phyloP scores from a whole-genome alignment of 2,888 invertebrate genomes.

The Drosophila mayaguana region DNA sequence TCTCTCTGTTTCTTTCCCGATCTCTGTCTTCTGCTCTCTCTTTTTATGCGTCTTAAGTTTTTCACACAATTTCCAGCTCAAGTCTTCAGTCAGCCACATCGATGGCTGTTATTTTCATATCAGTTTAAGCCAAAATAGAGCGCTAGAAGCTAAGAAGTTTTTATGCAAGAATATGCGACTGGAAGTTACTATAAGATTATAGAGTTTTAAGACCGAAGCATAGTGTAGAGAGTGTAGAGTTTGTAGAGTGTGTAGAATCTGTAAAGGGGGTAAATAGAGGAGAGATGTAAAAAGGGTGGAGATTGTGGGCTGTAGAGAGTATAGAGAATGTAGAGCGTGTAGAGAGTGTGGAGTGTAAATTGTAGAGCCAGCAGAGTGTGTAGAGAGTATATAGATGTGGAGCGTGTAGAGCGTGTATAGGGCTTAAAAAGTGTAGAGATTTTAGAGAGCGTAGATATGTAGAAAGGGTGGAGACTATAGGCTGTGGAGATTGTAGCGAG shows the following conservation, averaged over 20 bases:
- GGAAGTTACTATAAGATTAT: not conserved
- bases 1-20: too few species aligned
- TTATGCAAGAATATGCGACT: not conserved
- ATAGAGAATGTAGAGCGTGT: not conserved
- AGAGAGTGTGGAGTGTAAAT: not conserved
- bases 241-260: too few species aligned
- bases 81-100: constrained; percentile 5
- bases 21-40: not conserved
- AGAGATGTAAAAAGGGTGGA: not conserved
- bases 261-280: too few species aligned
- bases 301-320: not conserved
- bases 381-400: too few species aligned
- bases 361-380: too few species aligned
- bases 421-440: not conserved
- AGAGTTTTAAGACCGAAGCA: too few species aligned
- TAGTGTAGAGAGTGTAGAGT: not conserved
- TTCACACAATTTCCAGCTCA: constrained; percentile 15
- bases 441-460: not conserved
- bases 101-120: constrained; percentile 67
- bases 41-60: not conserved
- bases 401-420: not conserved
- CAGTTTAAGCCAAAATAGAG: constrained; percentile 45
- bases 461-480: too few species aligned
- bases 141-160: not conserved
- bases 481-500: too few species aligned